Evolutionary conservation across 2,888 invertebrate species (phyloP).

Genomic region (Miltochrista miniata): DNA sequence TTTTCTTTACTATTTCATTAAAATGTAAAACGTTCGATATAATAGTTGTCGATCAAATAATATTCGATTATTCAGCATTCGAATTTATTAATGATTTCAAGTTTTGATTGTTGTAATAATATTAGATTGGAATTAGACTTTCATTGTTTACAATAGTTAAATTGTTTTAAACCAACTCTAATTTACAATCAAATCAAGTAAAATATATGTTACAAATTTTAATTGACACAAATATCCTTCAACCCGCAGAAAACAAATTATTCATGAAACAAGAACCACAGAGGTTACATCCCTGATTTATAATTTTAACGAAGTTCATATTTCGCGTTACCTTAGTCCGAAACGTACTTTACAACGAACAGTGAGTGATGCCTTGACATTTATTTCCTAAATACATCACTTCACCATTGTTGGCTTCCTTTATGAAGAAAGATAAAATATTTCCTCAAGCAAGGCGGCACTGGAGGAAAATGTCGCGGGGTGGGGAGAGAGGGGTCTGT

Average conservation of each 20-base stretch:
- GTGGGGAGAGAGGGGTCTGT: conserved; percentile 38
- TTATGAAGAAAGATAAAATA: conserved; percentile 81
- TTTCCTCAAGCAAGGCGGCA: conserved; percentile 68
- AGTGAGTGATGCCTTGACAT: conserved; percentile 76
- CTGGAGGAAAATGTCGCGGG: conserved; percentile 71
- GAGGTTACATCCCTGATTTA: too few species aligned
- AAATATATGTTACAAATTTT: background rate
- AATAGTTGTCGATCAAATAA: too few species aligned
- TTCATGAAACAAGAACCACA: too few species aligned
- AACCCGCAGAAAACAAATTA: background rate
- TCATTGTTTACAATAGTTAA: too few species aligned
- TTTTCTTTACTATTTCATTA: too few species aligned
- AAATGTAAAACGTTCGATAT: too few species aligned
- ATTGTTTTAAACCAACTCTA: too few species aligned
- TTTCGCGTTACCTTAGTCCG: conserved; percentile 42
- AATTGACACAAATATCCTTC: background rate
- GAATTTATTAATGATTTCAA: too few species aligned
- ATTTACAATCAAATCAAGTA: too few species aligned
- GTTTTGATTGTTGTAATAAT: too few species aligned
- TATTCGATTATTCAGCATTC: too few species aligned
- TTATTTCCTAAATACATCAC: conserved; percentile 78
- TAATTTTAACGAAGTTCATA: conserved; percentile 23
- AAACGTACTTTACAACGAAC: conserved; percentile 51
- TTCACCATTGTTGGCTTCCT: conserved; percentile 72
- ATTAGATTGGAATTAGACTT: too few species aligned